Percentiles rank a stretch among this genome's conserved stretches.
Conservation (phyloP, 2,888 invertebrate genomes). For the Tetragonula carbonaria region DNA sequence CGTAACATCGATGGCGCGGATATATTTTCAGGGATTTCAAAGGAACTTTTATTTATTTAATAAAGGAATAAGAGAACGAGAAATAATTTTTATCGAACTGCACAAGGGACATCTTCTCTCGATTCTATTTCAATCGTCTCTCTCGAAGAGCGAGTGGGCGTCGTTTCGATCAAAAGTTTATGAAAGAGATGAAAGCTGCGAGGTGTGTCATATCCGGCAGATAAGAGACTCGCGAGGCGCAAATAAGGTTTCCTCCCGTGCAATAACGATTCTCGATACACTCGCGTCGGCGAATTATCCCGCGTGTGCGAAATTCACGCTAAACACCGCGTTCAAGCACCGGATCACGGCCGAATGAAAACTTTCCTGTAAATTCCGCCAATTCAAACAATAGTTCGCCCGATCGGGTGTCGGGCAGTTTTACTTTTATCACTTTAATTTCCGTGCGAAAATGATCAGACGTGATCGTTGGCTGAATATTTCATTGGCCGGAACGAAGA, state of each 20-base stretch:
- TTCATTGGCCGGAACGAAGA: neutral
- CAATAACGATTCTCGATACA: constrained; percentile 29
- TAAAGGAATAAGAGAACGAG: neutral
- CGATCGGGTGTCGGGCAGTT: neutral
- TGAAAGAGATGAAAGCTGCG: neutral
- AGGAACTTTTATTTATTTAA: too few species aligned
- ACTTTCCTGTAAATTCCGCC: neutral
- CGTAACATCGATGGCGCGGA: neutral
- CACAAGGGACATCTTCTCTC: neutral
- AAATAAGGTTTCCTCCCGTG: constrained; percentile 7
- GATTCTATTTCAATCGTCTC: neutral
- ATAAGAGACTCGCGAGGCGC: constrained; percentile 2
- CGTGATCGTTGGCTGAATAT: neutral
- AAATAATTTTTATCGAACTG: neutral
- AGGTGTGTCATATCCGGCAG: constrained; percentile 20
- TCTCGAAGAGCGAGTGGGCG: neutral
- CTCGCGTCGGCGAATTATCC: constrained; percentile 5
- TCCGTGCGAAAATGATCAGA: neutral
- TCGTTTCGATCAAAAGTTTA: constrained; percentile 3
- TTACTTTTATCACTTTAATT: constrained; percentile 2
- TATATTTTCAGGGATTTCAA: neutral
- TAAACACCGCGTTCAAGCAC: too few species aligned
- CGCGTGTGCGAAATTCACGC: constrained; percentile 8
- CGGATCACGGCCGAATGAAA: constrained; percentile 8
- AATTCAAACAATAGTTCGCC: neutral